Base-by-base conservation (phyloP, 2,888 invertebrate genomes). In the Cantharis flavilabris region DNA sequence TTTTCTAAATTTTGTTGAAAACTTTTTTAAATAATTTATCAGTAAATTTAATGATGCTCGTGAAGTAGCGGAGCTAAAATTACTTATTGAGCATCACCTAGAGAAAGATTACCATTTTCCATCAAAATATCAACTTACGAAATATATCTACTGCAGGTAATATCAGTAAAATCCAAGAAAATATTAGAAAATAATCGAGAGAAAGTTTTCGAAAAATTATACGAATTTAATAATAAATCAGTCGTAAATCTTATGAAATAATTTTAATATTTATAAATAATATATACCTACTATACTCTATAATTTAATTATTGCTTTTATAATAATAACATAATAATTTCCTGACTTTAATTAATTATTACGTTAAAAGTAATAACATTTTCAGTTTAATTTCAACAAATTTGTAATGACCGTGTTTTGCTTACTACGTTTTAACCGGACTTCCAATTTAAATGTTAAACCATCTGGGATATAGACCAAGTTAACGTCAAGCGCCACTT, bases 371-470 rank as follows among this genome's bases (percentile, higher is more conserved):
- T 23, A 49, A 62, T 67, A 33, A 73, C 69, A 73, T 67, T 73
- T 69, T 49, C 18, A 62, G 72, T 26, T 67, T 73, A 73, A 73
- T 73, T 69, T 67, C 67, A 14, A 62, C 49, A 33, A 30, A 67
- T 33, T 13, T 67, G 23, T 67, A 65, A 49, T 72, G 63, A 64
- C 26, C 62, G 16, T 65, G 49, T 49, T 73, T 65, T 67, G 67
- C 67, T 73, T 73, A 18, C 26, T 49, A 69, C 49, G 33, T 67
- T 73, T 73, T 62, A 67, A 67, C 62, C 72, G 67, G 67, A 62
- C 72, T 73, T 69, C 72, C 69, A 73, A 73, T 73, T 73, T 73
- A 33, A 49, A 20, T 73, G 72, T 69, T 72, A 26, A 73, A 73
- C 72, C 72, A 69, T 67, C 65, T 49, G 67, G 33, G 67, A 65